Evolutionary conservation across 2,888 invertebrate species (phyloP).

Genomic region (Troilus luridus): DNA sequence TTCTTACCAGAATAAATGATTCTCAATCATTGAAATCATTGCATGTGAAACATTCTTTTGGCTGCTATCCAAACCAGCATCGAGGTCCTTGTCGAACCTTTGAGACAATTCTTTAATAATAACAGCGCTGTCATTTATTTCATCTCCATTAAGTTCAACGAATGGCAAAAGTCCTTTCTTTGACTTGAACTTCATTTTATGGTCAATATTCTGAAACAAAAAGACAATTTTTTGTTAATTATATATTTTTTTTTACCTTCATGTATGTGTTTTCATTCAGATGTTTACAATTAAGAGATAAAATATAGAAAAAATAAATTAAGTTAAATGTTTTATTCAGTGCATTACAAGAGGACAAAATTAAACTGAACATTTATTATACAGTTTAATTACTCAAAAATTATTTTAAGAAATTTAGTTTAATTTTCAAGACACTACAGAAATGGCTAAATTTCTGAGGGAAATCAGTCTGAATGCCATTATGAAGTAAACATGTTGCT

Average conservation of each 20-base stretch:
- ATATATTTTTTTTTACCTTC: neutral
- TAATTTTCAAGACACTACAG: too few species aligned
- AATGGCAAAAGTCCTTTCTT: conserved; percentile 96
- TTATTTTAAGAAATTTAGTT: too few species aligned
- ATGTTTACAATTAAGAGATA: neutral
- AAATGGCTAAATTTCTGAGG: too few species aligned
- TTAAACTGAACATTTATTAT: too few species aligned
- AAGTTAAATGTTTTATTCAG: too few species aligned
- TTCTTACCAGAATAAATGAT: conserved; percentile 86
- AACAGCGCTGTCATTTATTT: conserved; percentile 92
- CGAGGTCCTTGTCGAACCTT: conserved; percentile 87
- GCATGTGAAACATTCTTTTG: conserved; percentile 92
- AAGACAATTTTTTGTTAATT: neutral
- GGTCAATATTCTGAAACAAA: conserved; percentile 89
- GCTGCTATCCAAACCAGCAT: conserved; percentile 84
- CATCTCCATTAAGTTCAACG: conserved; percentile 94
- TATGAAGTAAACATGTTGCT: too few species aligned
- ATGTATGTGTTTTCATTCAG: too few species aligned
- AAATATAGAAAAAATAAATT: neutral
- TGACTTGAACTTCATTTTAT: conserved; percentile 93
- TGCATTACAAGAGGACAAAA: too few species aligned
- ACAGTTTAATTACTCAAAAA: too few species aligned
- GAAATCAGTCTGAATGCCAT: too few species aligned
- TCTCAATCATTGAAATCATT: conserved; percentile 94
- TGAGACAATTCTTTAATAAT: conserved; percentile 90